Base-by-base conservation (phyloP, 2,113 vertebrate genomes). In the Corythoichthys intestinalis region DNA sequence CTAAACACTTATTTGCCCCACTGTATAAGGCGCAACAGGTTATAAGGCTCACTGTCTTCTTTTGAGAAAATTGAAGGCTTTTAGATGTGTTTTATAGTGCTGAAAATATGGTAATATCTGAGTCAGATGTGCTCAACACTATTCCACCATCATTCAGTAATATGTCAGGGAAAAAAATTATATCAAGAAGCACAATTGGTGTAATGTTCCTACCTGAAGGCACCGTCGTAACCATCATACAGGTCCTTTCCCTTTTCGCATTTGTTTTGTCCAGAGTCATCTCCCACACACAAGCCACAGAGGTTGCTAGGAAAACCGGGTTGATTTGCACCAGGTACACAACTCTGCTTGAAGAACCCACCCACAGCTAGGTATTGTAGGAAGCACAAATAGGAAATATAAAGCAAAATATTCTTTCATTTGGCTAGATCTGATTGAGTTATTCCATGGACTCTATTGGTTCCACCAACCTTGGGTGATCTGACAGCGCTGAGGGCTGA, bases 271-370 rank as follows among this genome's bases (percentile, higher is more conserved):
- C 94, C 94, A 1, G 15, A 81, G 20, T 39, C 37, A 38, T 98
- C 94, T 17, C 97, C 96, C 4, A 89, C 75, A 53, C 97, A 99
- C 2, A 94, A 86, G 0, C 79, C 70, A 7, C 97, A 99, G 58
- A 99, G 92, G 10, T 85, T 91, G 57, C 75, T 4, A 1, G 96
- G 95, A 75, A 94, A 94, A 60, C 82, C 80, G 0, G 76, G 73
- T 67, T 85, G 82, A 35, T 93, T 86, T 72, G 93, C 94, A 47
- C 94, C 94, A 0, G 97, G 97, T 15, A 96, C 92, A 2, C 97
- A 99, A 86, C 96, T 96, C 76, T 92, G 83, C 0, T 91, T 85
- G 78, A 98, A 99, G 83, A 96, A 98, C 41, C 81, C 86, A 10
- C 94, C 94, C 79, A 94, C 92, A 41, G 94, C 97, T 99, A 66